Evolutionary conservation across 2,797 vertebrate genomes (phyloP).

Genomic region (Lophotriccus pileatus): DNA sequence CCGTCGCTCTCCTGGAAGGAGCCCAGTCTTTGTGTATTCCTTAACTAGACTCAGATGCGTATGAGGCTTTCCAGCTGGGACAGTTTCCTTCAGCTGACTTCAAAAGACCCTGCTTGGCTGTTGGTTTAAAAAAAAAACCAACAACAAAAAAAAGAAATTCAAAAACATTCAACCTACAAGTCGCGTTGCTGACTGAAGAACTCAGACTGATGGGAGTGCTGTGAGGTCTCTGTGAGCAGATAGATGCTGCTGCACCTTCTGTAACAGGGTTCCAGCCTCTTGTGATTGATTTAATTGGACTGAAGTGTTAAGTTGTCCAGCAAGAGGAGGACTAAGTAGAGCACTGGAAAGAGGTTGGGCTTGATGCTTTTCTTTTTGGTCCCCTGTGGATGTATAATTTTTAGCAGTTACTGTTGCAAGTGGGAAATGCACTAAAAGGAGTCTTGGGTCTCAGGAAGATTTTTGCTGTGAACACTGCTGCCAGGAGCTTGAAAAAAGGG

Average conservation of each 20-base stretch:
- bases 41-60: background rate
- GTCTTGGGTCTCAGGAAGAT: background rate
- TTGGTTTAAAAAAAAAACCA: background rate
- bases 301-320: background rate
- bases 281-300: background rate
- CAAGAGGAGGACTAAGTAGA: background rate
- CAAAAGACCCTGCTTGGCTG: background rate
- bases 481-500: slow-evolving; percentile 76
- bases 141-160: too few relatives aligned
- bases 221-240: background rate
- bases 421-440: slow-evolving; percentile 19
- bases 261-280: background rate
- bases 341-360: background rate
- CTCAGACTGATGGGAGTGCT: background rate
- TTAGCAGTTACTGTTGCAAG: slow-evolving; percentile 41
- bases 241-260: background rate
- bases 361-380: background rate
- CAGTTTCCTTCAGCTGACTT: slow-evolving; percentile 1
- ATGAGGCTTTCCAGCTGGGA: slow-evolving; percentile 31
- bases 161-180: background rate
- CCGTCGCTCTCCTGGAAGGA: background rate
- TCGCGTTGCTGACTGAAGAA: background rate
- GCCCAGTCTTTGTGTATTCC: slow-evolving; percentile 46
- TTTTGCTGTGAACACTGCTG: slow-evolving; percentile 72
- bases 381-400: background rate